These are phyloP conservation scores for Bryconaethiops microstoma DNA, from an alignment of 2,797 vertebrate genomes.

Conservation along the genomic window DNA sequence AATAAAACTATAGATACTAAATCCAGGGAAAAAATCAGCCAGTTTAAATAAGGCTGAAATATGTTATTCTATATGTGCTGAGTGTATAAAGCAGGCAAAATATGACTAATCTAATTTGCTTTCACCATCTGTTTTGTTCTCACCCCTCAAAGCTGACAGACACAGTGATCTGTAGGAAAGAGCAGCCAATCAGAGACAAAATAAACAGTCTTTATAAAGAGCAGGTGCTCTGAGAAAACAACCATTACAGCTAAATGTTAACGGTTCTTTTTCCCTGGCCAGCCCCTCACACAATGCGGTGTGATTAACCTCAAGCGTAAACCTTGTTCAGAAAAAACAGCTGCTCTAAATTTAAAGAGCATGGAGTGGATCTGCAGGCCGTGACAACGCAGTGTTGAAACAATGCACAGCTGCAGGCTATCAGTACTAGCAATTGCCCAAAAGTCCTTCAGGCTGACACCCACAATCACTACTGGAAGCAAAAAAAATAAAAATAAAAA, in stretches of 20 bases:
- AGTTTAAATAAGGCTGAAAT: slow-evolving; percentile 15
- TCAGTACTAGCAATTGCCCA: slow-evolving; percentile 26
- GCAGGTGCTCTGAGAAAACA: slow-evolving; percentile 49
- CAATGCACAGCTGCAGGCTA: slow-evolving; percentile 37
- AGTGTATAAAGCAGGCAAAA: slow-evolving; percentile 18
- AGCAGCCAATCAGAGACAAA: slow-evolving; percentile 42
- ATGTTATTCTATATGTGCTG: slow-evolving; percentile 32
- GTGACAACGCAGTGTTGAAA: slow-evolving; percentile 14
- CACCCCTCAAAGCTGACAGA: slow-evolving; percentile 27
- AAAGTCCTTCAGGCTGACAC: slow-evolving; percentile 28
- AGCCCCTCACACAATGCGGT: slow-evolving; percentile 25
- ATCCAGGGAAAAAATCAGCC: neutral
- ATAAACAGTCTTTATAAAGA: slow-evolving; percentile 53
- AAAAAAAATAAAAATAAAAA: neutral
- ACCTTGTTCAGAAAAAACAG: slow-evolving; percentile 36
- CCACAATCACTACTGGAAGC: slow-evolving; percentile 19
- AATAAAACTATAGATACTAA: slow-evolving; percentile 26
- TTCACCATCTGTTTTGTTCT: slow-evolving; percentile 40
- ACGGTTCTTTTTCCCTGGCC: slow-evolving; percentile 28
- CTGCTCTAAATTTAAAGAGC: slow-evolving; percentile 44
- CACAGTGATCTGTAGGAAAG: slow-evolving; percentile 43
- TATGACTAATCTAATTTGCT: slow-evolving; percentile 44
- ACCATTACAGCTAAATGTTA: slow-evolving; percentile 51
- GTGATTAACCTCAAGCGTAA: slow-evolving; percentile 50
- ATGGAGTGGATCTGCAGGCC: slow-evolving; percentile 34